Evolutionary conservation across 1,140 invertebrate genomes (phyloP).

Genomic region (Limonius californicus): DNA sequence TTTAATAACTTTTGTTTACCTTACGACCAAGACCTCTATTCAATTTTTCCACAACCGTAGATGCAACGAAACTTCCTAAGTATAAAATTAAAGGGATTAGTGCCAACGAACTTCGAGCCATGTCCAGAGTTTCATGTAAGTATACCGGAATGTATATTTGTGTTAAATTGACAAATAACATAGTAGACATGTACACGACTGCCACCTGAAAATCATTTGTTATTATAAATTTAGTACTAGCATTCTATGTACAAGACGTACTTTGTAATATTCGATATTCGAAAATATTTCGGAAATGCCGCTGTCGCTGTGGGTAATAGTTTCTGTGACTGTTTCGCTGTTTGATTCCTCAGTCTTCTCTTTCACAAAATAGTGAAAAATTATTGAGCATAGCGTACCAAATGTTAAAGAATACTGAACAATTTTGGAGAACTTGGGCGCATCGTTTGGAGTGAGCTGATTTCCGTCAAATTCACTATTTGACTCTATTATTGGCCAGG

Average conservation of each 20-base stretch:
- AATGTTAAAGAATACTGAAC: constrained; percentile 68
- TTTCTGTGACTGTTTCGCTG: constrained; percentile 25
- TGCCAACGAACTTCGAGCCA: constrained; percentile 74
- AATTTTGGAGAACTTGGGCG: constrained; percentile 73
- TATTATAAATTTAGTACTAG: no score
- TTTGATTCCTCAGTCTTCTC: constrained; percentile 51
- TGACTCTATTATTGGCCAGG: constrained; percentile 54
- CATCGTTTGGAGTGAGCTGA: constrained; percentile 66
- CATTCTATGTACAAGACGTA: no score
- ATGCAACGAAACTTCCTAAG: constrained; percentile 76
- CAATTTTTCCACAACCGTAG: constrained; percentile 64
- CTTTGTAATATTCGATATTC: constrained; percentile 39
- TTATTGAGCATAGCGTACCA: constrained; percentile 65
- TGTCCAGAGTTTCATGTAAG: constrained; percentile 72
- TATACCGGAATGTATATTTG: constrained; percentile 92
- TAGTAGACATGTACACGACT: constrained; percentile 83
- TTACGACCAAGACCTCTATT: constrained; percentile 65
- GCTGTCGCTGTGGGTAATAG: not conserved
- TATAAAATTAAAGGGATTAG: constrained; percentile 84
- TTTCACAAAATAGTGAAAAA: constrained; percentile 74
- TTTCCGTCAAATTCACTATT: constrained; percentile 48
- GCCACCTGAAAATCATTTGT: constrained; percentile 63
- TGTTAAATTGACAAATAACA: constrained; percentile 84
- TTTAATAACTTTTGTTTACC: constrained; percentile 43
- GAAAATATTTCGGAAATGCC: constrained; percentile 33